phyloP scores from a whole-genome alignment of 2,797 vertebrate genomes.

The Phalloptychus januarius region DNA sequence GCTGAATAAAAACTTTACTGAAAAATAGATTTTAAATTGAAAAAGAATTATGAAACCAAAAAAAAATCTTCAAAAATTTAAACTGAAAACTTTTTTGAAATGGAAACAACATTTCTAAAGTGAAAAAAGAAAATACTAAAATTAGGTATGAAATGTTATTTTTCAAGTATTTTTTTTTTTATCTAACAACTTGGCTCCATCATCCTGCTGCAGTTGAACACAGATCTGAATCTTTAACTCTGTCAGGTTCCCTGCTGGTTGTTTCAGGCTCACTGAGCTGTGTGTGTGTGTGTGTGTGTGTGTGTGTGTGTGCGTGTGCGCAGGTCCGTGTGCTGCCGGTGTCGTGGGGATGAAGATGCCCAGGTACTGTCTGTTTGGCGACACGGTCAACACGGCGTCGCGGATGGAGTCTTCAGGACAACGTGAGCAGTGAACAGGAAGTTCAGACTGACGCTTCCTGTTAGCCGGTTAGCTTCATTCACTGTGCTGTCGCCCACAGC shows the following conservation, averaged over 20 bases:
- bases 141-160: too few relatives aligned
- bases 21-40: neutral
- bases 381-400: constrained; percentile 95
- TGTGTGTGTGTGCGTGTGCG: neutral
- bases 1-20: too few relatives aligned
- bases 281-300: neutral
- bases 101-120: neutral
- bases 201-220: neutral
- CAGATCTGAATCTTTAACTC: too few relatives aligned
- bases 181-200: neutral
- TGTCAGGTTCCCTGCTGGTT: too few relatives aligned
- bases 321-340: constrained; percentile 94
- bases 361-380: constrained; percentile 96
- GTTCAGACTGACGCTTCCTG: constrained; percentile 16
- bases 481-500: constrained; percentile 74
- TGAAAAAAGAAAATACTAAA: neutral
- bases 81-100: too few relatives aligned
- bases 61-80: neutral
- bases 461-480: constrained; percentile 17
- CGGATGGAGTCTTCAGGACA: constrained; percentile 96
- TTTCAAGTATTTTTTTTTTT: neutral
- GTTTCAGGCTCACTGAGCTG: too few relatives aligned
- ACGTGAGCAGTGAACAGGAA: constrained; percentile 83
- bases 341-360: constrained; percentile 98
- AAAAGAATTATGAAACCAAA: neutral